A percentile compares a stretch with the other conserved stretches of the same genome.
Evolutionary conservation across 2,888 invertebrate species (phyloP).

Genomic region (Linyphia triangularis): DNA sequence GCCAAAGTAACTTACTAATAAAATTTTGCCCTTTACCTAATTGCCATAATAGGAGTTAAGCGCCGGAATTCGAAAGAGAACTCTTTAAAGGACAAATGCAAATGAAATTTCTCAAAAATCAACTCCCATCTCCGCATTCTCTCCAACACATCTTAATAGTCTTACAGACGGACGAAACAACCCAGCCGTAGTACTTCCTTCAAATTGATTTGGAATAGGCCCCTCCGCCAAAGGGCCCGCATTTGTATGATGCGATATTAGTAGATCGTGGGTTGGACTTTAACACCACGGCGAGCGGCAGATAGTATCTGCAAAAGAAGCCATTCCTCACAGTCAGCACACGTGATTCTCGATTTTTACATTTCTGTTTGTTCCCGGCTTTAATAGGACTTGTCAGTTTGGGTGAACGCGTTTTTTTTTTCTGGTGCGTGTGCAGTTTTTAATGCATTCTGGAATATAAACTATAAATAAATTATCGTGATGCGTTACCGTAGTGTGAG

Average conservation of each 20-base stretch:
- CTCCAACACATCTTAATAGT: background rate
- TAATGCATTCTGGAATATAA: background rate
- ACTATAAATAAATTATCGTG: background rate
- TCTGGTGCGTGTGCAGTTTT: no score
- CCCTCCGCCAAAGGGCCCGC: conserved; percentile 28
- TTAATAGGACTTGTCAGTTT: conserved; percentile 28
- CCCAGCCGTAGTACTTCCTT: background rate
- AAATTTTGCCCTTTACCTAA: no score
- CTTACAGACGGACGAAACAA: background rate
- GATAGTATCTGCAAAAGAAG: conserved; percentile 54
- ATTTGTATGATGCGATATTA: conserved; percentile 50
- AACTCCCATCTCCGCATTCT: no score
- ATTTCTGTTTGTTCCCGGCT: background rate
- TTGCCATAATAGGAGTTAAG: no score
- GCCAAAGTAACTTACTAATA: no score
- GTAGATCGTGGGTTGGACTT: conserved; percentile 53
- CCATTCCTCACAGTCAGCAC: conserved; percentile 36
- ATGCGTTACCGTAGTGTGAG: background rate
- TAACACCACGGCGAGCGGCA: conserved; percentile 41
- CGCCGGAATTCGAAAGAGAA: no score
- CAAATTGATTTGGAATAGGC: conserved; percentile 52
- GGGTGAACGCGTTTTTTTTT: background rate
- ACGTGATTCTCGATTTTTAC: background rate
- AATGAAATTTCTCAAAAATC: background rate
- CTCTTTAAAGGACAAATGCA: no score